phyloP scores from a whole-genome alignment of 2,797 vertebrate species.

The Melanitta fusca region DNA sequence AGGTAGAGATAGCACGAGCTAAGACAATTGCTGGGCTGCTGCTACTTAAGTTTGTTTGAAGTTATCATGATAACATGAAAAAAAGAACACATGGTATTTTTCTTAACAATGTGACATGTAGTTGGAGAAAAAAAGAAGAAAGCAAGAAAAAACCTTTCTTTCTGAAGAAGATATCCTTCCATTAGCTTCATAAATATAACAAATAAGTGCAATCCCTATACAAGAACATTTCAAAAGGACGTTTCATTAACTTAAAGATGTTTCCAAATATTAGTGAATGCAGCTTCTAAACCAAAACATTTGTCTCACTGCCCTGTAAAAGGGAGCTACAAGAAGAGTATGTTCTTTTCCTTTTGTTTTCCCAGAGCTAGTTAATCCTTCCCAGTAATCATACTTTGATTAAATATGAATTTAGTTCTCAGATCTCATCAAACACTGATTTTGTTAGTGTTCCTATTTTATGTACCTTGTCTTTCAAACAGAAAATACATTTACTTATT shows the following conservation, averaged over 20 bases:
- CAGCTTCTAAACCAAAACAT: background rate
- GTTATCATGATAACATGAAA: background rate
- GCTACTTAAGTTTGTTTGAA: background rate
- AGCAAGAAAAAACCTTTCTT: background rate
- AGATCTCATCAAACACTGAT: background rate
- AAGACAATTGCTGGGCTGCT: background rate
- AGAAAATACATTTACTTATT: background rate
- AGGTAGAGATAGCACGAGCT: background rate
- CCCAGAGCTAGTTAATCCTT: background rate
- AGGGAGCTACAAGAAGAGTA: background rate
- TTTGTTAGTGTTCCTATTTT: background rate
- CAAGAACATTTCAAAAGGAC: accelerated
- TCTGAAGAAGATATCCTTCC: background rate
- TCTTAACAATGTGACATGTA: background rate
- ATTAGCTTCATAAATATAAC: background rate
- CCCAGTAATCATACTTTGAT: background rate
- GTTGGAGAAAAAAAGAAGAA: background rate
- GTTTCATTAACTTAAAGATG: background rate
- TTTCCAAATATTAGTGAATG: background rate
- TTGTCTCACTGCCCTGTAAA: background rate
- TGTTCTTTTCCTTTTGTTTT: background rate
- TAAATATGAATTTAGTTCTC: slow-evolving; percentile 21
- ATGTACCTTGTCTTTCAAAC: background rate
- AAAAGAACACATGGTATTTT: background rate
- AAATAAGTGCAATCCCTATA: background rate